Base-by-base conservation (phyloP, 2,797 vertebrate species). In the Eospalax fontanierii region DNA sequence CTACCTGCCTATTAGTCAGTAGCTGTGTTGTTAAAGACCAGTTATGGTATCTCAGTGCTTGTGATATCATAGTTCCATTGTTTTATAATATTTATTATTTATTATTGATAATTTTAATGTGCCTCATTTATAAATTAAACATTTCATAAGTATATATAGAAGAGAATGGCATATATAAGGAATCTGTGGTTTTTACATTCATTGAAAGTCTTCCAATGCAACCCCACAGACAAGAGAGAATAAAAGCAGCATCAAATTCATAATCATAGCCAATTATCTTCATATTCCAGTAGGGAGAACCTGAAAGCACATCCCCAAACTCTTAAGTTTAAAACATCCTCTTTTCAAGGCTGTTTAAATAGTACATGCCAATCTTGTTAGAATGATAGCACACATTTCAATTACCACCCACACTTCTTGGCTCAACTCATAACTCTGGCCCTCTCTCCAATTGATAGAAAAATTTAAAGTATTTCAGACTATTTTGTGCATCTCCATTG, bases 251-350 rank as follows among this genome's bases (percentile, higher is more conserved):
- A 35, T 82, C 4, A 80, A 28, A 84, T 87, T 87, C 84, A 85
- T 2, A 93, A 21, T 33, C 28, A 84, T 73, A 93, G n/a, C 33
- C 26, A 89, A 65, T 50, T 81, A 38, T 78, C 35, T 96, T 89
- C 28, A 70, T 6, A 65, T 78, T 73, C 33, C 26, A 43, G 6
- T 78, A 85, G 57, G 4, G 57, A 93, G 68, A 95, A 46, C 12
- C 35, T 65, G 12, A 16, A 78, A 93, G 68, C 46, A 2, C 1
- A 46, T 68, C 38, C 78, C 68, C 28, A 82, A 83, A 84, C 66
- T 84, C 79, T 54, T 33, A 87, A 40, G 61, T 79, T n/a, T 50
- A 82, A 95, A 93, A n/a, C 4, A 80, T 33, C 11, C 14, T 88
- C 46, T 79, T 93, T 95, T 59, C 19, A 78, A 94, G 57, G 57